Conservation (phyloP, 2,888 invertebrate genomes). For the Ferdinandea cuprea region DNA sequence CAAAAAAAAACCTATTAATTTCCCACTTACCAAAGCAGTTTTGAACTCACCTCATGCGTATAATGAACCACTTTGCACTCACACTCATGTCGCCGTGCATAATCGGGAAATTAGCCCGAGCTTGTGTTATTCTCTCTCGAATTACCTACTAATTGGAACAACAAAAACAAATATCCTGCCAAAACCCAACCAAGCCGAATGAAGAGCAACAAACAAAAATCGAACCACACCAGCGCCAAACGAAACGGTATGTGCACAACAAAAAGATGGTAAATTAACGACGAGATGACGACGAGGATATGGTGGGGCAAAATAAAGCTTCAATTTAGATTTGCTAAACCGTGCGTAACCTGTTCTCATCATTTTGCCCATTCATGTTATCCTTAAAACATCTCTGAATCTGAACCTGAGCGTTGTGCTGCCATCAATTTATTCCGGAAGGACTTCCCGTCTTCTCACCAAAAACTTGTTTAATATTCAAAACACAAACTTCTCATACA, state of each 20-base stretch:
- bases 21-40: neutral
- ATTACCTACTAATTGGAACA: slow-evolving; percentile 70
- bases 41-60: slow-evolving; percentile 4
- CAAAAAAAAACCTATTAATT: neutral
- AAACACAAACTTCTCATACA: slow-evolving; percentile 64
- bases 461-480: slow-evolving; percentile 64
- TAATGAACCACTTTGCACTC: slow-evolving; percentile 18
- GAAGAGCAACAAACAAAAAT: slow-evolving; percentile 16
- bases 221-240: slow-evolving; percentile 27
- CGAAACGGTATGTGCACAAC: neutral
- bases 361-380: slow-evolving; percentile 45
- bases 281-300: slow-evolving; percentile 12
- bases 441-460: slow-evolving; percentile 39
- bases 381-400: slow-evolving; percentile 34
- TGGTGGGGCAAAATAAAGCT: slow-evolving; percentile 49
- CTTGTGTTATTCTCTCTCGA: slow-evolving; percentile 38
- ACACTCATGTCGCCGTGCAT: slow-evolving; percentile 10
- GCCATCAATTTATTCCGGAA: slow-evolving; percentile 67
- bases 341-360: slow-evolving; percentile 72
- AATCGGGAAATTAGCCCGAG: slow-evolving; percentile 61
- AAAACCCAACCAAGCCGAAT: slow-evolving; percentile 1
- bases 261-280: slow-evolving; percentile 24
- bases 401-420: slow-evolving; percentile 40
- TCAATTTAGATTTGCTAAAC: slow-evolving; percentile 72
- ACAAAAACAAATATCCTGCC: slow-evolving; percentile 42